phyloP scores from a whole-genome alignment of 1,140 invertebrate species.

The Microvelia longipes region DNA sequence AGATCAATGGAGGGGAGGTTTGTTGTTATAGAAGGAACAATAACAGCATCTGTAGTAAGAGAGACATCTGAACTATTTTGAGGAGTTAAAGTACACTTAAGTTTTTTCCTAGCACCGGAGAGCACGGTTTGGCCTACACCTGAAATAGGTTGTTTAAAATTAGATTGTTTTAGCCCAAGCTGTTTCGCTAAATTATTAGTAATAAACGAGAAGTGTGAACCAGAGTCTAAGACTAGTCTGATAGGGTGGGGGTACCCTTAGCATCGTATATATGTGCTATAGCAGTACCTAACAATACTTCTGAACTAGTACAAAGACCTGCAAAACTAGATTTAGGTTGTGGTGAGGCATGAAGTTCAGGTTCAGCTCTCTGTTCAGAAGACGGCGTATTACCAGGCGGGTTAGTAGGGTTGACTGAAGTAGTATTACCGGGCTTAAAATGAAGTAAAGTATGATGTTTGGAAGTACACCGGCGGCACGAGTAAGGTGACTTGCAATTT shows the following conservation, averaged over 20 bases:
- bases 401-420: not conserved
- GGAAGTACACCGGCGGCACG: not conserved
- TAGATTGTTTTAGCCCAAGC: not conserved
- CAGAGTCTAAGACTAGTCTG: not conserved
- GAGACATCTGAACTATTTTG: not conserved
- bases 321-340: no score
- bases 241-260: not conserved
- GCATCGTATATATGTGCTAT: not conserved
- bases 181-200: not conserved
- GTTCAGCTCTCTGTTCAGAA: no score
- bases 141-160: not conserved
- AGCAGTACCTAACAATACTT: not conserved
- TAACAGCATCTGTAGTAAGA: not conserved
- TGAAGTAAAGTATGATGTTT: not conserved
- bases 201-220: not conserved
- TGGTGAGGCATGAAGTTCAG: no score
- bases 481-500: not conserved
- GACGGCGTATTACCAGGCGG: no score
- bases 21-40: not conserved
- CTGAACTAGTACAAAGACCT: no score
- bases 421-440: not conserved
- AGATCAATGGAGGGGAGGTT: not conserved
- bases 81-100: not conserved
- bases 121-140: not conserved
- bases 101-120: not conserved